Conservation (phyloP, 2,888 invertebrate species). For the Herminia tarsipennalis region DNA sequence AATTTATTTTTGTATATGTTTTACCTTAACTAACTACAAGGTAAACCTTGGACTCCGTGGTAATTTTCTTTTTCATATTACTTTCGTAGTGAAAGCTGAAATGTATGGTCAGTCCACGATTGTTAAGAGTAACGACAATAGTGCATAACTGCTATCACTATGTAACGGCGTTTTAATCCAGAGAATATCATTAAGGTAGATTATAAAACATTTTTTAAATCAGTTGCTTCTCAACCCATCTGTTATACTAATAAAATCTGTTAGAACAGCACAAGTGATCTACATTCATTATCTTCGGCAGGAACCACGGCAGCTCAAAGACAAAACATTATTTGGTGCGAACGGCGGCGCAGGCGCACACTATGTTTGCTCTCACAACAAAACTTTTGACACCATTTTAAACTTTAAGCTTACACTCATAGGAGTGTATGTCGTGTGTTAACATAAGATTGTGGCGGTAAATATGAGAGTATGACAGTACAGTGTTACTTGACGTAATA, state of each 20-base stretch:
- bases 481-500: slow-evolving; percentile 62
- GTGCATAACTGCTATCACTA: too few relatives aligned
- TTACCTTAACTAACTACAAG: too few relatives aligned
- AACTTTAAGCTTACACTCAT: slow-evolving; percentile 24
- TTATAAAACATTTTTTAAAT: too few relatives aligned
- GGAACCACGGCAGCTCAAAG: slow-evolving; percentile 74
- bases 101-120: too few relatives aligned
- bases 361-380: slow-evolving; percentile 49
- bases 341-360: slow-evolving; percentile 56
- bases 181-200: too few relatives aligned
- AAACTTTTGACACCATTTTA: slow-evolving; percentile 27
- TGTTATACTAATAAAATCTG: not conserved
- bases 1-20: too few relatives aligned
- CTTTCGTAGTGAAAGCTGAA: too few relatives aligned
- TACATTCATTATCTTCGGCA: slow-evolving; percentile 55
- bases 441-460: slow-evolving; percentile 23
- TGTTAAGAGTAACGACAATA: too few relatives aligned
- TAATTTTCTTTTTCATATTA: too few relatives aligned
- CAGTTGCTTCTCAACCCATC: not conserved
- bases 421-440: slow-evolving; percentile 39
- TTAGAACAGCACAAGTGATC: slow-evolving; percentile 26
- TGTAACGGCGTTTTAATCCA: too few relatives aligned
- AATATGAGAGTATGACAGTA: slow-evolving; percentile 47
- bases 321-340: slow-evolving; percentile 60
- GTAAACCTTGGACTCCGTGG: too few relatives aligned